Evolutionary conservation across 1,140 invertebrate species (phyloP).

Genomic region (Bombus cullumanus): DNA sequence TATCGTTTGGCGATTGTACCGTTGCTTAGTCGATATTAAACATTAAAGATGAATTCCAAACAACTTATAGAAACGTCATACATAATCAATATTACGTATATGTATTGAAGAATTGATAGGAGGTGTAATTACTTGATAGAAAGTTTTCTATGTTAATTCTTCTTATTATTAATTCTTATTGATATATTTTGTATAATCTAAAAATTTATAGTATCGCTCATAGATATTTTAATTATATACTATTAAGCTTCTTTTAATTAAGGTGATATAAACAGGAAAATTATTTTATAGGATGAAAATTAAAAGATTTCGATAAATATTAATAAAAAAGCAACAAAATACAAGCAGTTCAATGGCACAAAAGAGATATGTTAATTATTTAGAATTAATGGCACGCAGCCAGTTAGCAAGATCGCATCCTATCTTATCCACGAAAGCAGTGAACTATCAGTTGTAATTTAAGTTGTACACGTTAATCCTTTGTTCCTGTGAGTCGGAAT

Average conservation of each 20-base stretch:
- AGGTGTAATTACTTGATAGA: not conserved
- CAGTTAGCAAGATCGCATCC: not conserved
- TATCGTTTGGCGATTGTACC: not conserved
- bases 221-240: not conserved
- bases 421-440: conserved; percentile 18
- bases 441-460: conserved; percentile 43
- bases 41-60: not conserved
- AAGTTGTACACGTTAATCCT: conserved; percentile 6
- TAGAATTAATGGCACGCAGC: not conserved
- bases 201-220: not conserved
- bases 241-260: not conserved
- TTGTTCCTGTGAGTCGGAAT: not conserved
- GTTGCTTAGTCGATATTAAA: not conserved
- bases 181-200: not conserved
- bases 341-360: not conserved
- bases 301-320: conserved; percentile 1
- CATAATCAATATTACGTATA: not conserved
- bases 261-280: not conserved
- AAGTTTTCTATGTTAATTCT: no score
- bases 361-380: conserved; percentile 28
- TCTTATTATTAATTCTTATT: not conserved
- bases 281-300: not conserved
- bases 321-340: no score
- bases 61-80: no score
- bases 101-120: not conserved